Evolutionary conservation across 2,888 invertebrate genomes (phyloP), one percentile per base, ranked within the genome.

Genomic region (Drosophila sordidula): DNA sequence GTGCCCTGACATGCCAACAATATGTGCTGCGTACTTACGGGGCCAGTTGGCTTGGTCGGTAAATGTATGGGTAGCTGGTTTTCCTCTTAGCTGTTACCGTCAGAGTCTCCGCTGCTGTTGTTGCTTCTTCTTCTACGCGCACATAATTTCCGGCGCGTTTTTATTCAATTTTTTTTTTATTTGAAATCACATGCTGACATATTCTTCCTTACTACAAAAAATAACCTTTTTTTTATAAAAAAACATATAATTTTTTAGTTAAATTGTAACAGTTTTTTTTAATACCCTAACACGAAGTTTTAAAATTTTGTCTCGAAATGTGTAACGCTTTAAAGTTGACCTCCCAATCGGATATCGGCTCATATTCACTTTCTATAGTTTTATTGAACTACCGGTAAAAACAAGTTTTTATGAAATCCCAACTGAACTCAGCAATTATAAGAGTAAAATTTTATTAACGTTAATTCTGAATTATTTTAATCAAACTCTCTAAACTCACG

Each of bases 131-230:
- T 54, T 39, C 46, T 42, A 38, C 62, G 87, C 85, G 87, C 87
- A 87, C 80, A 87, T 87, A 83, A 86, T 87, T 80, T 87, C 86
- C 86, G 80, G 81, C 57, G 56, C 49, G 39, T 58, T 87, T 86
- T 83, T 71, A 75, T 81, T 72, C 67, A 49, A 68, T 74, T 69
- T 65, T 74, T 69, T 65, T 75, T 59, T 62, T 66, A 4, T 61
- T 68, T 49, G 52, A 67, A 83, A 85, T 84, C 87, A 82, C 86
- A 86, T 86, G 86, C 86, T 86, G 87, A 85, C 83, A 83, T 87
- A 86, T 86, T 86, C 85, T 80, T 80, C 52, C 59, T 66, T 56
- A 72, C 63, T 73, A 70, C 58, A 80, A 72, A 72, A 77, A 71
- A 51, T 58, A 49, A 58, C 63, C 59, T 44, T 68, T 79, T 72